Percentiles rank a stretch among this genome's conserved stretches.
phyloP scores from a whole-genome alignment of 2,113 vertebrate genomes.

The Brachionichthys hirsutus region DNA sequence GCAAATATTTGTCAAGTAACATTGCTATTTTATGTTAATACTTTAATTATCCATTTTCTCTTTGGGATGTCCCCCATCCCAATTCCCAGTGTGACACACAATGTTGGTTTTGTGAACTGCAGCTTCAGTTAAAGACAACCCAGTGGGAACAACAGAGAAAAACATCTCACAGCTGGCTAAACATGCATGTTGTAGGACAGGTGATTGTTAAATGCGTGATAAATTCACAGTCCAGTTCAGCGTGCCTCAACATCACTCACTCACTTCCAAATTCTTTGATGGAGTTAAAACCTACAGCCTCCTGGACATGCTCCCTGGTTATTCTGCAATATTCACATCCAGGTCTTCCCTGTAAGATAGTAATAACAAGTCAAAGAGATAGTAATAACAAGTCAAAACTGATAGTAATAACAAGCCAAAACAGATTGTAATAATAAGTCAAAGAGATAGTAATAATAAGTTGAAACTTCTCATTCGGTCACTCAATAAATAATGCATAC shows the following conservation, averaged over 20 bases:
- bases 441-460: background rate
- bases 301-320: slow-evolving; percentile 55
- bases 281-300: slow-evolving; percentile 47
- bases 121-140: too few relatives aligned
- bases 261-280: slow-evolving; percentile 68
- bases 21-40: too few relatives aligned
- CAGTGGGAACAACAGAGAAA: too few relatives aligned
- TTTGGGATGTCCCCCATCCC: background rate
- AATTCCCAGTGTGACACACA: too few relatives aligned
- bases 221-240: background rate
- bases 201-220: background rate
- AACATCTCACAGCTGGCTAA: background rate
- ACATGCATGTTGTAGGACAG: background rate
- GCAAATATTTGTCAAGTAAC: too few relatives aligned
- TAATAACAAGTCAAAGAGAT: background rate
- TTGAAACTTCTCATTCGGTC: too few relatives aligned
- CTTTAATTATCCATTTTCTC: background rate
- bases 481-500: too few relatives aligned
- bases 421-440: background rate
- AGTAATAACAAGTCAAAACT: background rate
- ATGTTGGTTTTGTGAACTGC: too few relatives aligned
- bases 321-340: slow-evolving; percentile 79
- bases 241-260: slow-evolving; percentile 24
- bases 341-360: slow-evolving; percentile 52
- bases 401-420: too few relatives aligned